Base-by-base conservation (phyloP, 2,113 vertebrate species). In the Excalfactoria chinensis region DNA sequence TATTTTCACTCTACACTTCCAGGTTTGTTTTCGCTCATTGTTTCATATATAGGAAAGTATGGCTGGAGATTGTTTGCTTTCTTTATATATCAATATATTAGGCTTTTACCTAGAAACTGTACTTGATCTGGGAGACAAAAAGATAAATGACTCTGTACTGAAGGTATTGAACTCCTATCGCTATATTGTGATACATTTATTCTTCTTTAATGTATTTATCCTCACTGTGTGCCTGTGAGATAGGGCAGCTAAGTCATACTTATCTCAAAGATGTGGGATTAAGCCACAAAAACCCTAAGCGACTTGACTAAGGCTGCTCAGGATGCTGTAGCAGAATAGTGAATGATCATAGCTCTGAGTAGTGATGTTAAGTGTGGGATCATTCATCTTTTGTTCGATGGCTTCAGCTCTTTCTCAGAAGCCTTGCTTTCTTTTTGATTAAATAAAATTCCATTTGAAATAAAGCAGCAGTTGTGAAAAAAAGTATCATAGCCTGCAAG, bases 111-210 rank as follows among this genome's bases (percentile, higher is more conserved):
- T 95, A 64, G 96, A 75, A 89, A 83, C 60, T 67, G 32, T 80
- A 56, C 92, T 97, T 97, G 95, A 97, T 97, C 88, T 86, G 46
- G 84, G 89, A 96, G 95, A 96, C 95, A 92, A 95, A 95, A 55
- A 68, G 73, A 93, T 43, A 93, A 93, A 93, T 96, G 88, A 68
- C 68, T 93, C 84, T 2, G 4, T 91, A 71, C 7, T 20, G 71
- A 83, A 60, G 40, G 26, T 89, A 93, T 94, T 91, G 89, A 93
- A 87, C 78, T 93, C 56, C 91, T 93, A 89, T 95, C 89, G 70
- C 78, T 89, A 44, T 80, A 80, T 87, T 94, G 87, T 92, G 91
- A 91, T 90, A 88, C 89, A 90, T 93, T 92, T 93, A 96, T 93
- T 94, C 84, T 90, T 92, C 72, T 90, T 88, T 84, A 94, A 96